Evolutionary conservation across 2,797 vertebrate genomes (phyloP), one percentile per base, ranked within the genome.

Genomic region (Vespertilio murinus): DNA sequence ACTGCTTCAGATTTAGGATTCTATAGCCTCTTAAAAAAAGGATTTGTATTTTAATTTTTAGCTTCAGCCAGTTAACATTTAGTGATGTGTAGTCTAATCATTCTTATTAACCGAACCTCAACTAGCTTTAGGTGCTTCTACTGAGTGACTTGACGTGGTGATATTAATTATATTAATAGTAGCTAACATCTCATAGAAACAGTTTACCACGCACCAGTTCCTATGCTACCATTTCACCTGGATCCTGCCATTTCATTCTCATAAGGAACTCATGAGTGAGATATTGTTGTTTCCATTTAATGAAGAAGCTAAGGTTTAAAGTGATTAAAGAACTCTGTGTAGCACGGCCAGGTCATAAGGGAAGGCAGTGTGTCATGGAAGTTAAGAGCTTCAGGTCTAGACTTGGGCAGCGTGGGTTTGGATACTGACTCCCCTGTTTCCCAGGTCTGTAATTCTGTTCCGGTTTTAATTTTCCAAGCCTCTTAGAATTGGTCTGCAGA

Each of bases 351-450:
- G 59, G 35, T 54, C 18, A 4, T 79, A 70, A 88, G 82, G 52
- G 49, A 92, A 82, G 52, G 42, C 40, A 56, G 74, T 78, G 17
- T 79, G 25, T 83, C 87, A 28, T 2, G 40, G 30, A n/a, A 90
- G n/a, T 52, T 83, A 38, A 78, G 61, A 64, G 28, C 75, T 79
- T 40, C 65, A 65, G 30, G n/a, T 67, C 45, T 88, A 77, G 65
- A 90, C 45, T 59, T 73, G 59, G 22, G 47, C 35, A 75, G 25
- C 5, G 64, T 90, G 42, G 4, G 47, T 77, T 88, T 96, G 45
- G 13, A 81, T 85, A 90, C 74, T 92, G 84, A 38, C 90, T 96
- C 25, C 45, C 67, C 64, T 80, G 7, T 71, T 83, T 65, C 75
- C 9, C 22, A 70, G 10, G 23, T 87, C 47, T 89, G 4, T 83